These are phyloP conservation scores for Agrotis clavis DNA, from an alignment of 2,888 invertebrate species.

Conservation along the genomic window DNA sequence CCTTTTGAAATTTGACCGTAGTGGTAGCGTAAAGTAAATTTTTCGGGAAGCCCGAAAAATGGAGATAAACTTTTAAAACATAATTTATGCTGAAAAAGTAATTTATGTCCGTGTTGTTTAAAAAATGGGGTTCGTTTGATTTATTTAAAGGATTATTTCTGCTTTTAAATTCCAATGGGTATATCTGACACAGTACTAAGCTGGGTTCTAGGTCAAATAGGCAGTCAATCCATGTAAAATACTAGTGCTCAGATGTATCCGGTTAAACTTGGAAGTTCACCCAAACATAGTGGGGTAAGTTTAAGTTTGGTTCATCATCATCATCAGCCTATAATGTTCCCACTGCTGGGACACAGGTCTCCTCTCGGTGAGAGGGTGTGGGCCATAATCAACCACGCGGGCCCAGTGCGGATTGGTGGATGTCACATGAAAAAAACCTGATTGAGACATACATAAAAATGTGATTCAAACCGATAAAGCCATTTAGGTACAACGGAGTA, in stretches of 20 bases:
- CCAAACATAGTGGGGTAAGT: background rate
- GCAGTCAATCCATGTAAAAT: background rate
- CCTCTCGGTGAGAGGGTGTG: no score
- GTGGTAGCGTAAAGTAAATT: background rate
- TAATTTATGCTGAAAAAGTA: constrained; percentile 16
- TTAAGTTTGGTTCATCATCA: no score
- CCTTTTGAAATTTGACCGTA: constrained; percentile 48
- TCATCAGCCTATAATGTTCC: no score
- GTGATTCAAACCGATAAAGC: no score
- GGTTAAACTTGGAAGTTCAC: background rate
- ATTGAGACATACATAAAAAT: no score
- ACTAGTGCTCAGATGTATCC: background rate
- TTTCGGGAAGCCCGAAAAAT: constrained; percentile 17
- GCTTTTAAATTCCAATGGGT: no score
- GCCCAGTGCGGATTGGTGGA: no score
- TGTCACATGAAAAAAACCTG: no score
- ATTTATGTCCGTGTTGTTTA: background rate
- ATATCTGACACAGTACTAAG: no score
- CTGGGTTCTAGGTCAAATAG: background rate
- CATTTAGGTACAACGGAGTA: no score
- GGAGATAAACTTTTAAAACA: constrained; percentile 1
- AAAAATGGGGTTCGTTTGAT: background rate
- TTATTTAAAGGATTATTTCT: background rate
- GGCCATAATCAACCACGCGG: no score
- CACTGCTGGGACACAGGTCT: no score